Evolutionary conservation across 2,888 invertebrate genomes (phyloP), one percentile per base, ranked within the genome.

Genomic region (Heliconius hortense): DNA sequence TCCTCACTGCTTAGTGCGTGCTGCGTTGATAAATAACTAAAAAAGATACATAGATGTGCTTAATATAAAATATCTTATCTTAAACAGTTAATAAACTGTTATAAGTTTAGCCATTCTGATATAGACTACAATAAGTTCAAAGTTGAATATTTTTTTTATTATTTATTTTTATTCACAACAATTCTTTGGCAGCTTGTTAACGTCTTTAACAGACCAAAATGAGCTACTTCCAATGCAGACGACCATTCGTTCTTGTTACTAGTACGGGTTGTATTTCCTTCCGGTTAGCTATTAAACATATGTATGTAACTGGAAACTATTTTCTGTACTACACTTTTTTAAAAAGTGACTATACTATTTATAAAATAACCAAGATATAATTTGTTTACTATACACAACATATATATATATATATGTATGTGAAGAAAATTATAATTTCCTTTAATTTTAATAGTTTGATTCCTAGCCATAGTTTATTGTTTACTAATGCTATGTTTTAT

Each of bases 141-240:
- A 48, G 26, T 53, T n/a, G 15, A 62, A 56, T 64, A 56, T 1
- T 39, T 39, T 64, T 18, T 10, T 28, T 77, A 18, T 48, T 48
- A 48, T 21, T 82, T 81, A 81, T 83, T 82, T 82, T 81, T 80
- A 72, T 73, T 68, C 74, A 70, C 72, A 66, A 62, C 64, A 72
- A 35, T 81, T 80, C 80, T 80, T 79, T 85, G 88, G 86, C 86
- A 87, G 85, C 84, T 87, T 87, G 89, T 89, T 89, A 88, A 84
- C 84, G 86, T 86, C 85, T 78, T 78, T 84, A 82, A 79, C 84
- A 81, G 81, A 81, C n/a, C 35, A 53, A 81, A 85, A 87, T 84
- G 83, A 84, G 85, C 83, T 84, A 85, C 86, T 88, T 89, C 88
- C 88, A 86, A 84, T 84, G 84, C 88, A 88, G 85, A 82, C 82